Conservation (phyloP, 2,888 invertebrate species). For the Neria commutata region DNA sequence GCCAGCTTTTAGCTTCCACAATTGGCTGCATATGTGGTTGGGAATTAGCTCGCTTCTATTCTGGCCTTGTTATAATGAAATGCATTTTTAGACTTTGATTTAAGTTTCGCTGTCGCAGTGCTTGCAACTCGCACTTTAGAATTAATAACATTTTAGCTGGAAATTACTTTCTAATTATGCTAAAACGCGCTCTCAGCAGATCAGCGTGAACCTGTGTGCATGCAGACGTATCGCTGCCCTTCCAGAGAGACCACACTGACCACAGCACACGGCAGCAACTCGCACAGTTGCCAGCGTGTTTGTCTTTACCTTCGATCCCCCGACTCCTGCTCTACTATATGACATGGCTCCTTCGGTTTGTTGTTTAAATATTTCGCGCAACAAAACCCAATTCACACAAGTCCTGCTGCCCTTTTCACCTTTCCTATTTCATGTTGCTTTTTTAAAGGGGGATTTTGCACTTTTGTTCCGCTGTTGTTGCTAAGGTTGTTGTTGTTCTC, state of each 20-base stretch:
- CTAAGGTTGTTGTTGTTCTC: neutral
- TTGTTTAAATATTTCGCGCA: conserved; percentile 8
- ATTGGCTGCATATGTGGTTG: too few species aligned
- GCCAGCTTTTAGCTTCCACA: too few species aligned
- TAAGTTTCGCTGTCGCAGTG: too few species aligned
- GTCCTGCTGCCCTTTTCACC: neutral
- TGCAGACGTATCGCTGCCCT: neutral
- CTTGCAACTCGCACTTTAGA: too few species aligned
- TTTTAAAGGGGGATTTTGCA: conserved; percentile 27
- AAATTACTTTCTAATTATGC: conserved; percentile 20
- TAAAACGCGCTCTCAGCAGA: conserved; percentile 12
- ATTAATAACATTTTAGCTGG: conserved; percentile 14
- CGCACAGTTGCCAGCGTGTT: neutral
- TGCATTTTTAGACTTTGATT: too few species aligned
- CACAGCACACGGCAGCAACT: neutral
- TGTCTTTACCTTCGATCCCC: too few species aligned
- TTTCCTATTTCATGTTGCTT: conserved; percentile 17
- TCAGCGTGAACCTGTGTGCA: neutral
- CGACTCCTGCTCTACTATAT: too few species aligned
- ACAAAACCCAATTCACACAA: conserved; percentile 16
- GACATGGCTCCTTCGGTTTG: too few species aligned
- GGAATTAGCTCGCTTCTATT: too few species aligned
- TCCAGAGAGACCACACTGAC: neutral
- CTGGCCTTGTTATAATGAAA: too few species aligned
- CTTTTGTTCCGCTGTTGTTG: neutral